phyloP scores from a whole-genome alignment of 92 coral and sea anemone genomes.

The Metridium senile region DNA sequence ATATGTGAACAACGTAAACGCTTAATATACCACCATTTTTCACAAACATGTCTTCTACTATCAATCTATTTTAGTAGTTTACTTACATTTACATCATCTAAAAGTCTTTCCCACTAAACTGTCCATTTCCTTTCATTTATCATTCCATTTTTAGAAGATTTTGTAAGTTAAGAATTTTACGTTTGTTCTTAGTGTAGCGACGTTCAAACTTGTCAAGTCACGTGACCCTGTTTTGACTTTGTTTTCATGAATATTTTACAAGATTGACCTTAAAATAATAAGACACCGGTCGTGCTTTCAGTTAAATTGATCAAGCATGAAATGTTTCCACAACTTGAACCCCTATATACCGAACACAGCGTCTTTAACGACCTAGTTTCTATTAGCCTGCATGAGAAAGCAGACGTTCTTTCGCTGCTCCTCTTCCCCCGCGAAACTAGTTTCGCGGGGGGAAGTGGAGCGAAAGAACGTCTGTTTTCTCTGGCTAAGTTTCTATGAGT shows the following conservation, averaged over 20 bases:
- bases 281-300: constrained; percentile 2
- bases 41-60: background rate
- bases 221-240: constrained; percentile 11
- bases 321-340: constrained; percentile 5
- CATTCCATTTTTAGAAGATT: background rate
- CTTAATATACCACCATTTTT: background rate
- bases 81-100: constrained; percentile 6
- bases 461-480: no score
- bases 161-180: background rate
- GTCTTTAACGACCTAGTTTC: no score
- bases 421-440: no score
- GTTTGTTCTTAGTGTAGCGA: background rate
- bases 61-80: background rate
- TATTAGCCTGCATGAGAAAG: no score
- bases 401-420: no score
- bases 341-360: background rate
- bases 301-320: background rate
- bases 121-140: background rate
- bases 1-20: background rate
- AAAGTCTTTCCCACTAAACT: no score
- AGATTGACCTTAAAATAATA: background rate
- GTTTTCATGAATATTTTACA: constrained; percentile 8
- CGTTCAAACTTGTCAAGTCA: constrained; percentile 18
- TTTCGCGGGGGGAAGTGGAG: no score
- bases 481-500: no score